Conservation (phyloP, 1,140 invertebrate genomes). For the Drosophila erecta region DNA sequence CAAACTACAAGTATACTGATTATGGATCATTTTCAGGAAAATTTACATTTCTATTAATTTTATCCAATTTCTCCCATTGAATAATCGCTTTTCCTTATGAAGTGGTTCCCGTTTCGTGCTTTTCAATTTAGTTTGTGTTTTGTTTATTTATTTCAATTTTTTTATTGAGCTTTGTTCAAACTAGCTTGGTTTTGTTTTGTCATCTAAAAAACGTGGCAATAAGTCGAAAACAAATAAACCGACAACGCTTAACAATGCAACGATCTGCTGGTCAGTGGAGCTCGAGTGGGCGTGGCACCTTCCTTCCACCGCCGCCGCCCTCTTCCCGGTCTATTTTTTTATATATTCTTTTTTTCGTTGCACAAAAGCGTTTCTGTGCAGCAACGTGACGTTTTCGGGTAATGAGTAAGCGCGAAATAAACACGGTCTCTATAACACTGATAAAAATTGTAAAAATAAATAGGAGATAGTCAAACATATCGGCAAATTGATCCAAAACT, state of each 20-base stretch:
- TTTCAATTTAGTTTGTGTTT: constrained; percentile 18
- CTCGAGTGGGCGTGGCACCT: constrained; percentile 27
- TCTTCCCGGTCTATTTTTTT: constrained; percentile 4
- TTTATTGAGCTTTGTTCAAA: constrained; percentile 19
- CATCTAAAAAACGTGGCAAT: constrained; percentile 5
- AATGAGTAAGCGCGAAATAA: constrained; percentile 45
- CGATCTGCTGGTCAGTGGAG: constrained; percentile 28
- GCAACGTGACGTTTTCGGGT: constrained; percentile 47
- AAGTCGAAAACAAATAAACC: constrained; percentile 6
- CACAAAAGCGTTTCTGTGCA: constrained; percentile 28
- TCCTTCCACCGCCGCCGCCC: constrained; percentile 1
- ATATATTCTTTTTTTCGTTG: background rate
- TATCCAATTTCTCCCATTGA: background rate
- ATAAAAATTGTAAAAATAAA: background rate
- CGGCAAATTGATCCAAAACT: background rate
- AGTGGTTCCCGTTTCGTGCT: constrained; percentile 16
- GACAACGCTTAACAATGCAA: constrained; percentile 28
- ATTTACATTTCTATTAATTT: background rate
- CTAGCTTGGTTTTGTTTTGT: constrained; percentile 22
- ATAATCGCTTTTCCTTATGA: background rate
- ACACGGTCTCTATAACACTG: constrained; percentile 15
- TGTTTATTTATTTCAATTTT: constrained; percentile 21
- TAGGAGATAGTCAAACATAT: background rate
- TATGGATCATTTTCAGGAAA: too few relatives aligned
- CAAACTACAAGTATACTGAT: background rate